Percentiles rank a stretch among this genome's conserved stretches.
Evolutionary conservation across 1,140 invertebrate species (phyloP).

Genomic region (Sycophaga agraensis): DNA sequence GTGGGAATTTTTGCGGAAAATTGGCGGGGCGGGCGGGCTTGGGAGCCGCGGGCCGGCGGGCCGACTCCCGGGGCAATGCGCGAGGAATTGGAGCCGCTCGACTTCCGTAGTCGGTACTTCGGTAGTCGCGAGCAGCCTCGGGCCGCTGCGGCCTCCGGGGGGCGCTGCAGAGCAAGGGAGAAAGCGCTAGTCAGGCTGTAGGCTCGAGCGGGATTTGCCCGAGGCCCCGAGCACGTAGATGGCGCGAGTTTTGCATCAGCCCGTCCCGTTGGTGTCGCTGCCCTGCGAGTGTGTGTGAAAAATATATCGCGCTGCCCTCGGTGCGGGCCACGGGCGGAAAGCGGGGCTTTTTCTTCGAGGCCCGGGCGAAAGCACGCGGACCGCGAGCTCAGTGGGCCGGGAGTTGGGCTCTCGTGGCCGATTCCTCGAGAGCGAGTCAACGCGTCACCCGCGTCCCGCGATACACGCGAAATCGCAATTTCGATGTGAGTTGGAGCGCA

Average conservation of each 20-base stretch:
- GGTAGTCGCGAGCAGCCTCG: no score
- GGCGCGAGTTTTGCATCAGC: slow-evolving; percentile 13
- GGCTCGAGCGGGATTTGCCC: not conserved
- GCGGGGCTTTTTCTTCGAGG: slow-evolving; percentile 1
- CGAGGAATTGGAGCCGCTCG: not conserved
- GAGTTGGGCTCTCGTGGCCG: not conserved
- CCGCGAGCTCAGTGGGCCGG: not conserved
- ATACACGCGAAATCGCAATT: slow-evolving; percentile 2
- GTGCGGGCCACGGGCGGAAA: slow-evolving; percentile 16
- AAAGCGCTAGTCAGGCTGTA: not conserved
- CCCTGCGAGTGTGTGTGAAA: slow-evolving; percentile 11
- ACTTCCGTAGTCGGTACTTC: slow-evolving; percentile 12
- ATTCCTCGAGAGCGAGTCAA: not conserved
- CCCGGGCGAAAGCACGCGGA: not conserved
- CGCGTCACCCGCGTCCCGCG: not conserved
- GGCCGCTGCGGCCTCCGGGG: no score
- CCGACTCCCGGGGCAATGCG: not conserved
- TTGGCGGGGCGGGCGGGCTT: no score
- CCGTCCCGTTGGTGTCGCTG: not conserved
- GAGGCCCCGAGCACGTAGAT: slow-evolving; percentile 2
- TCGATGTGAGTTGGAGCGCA: slow-evolving; percentile 1
- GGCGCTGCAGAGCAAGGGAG: slow-evolving; percentile 5
- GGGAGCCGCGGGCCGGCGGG: no score
- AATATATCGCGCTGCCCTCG: slow-evolving; percentile 17
- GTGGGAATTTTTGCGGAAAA: not conserved